Evolutionary conservation across 1,140 invertebrate species (phyloP), one percentile per base, ranked within the genome.

Genomic region (Drosophila sp.): DNA sequence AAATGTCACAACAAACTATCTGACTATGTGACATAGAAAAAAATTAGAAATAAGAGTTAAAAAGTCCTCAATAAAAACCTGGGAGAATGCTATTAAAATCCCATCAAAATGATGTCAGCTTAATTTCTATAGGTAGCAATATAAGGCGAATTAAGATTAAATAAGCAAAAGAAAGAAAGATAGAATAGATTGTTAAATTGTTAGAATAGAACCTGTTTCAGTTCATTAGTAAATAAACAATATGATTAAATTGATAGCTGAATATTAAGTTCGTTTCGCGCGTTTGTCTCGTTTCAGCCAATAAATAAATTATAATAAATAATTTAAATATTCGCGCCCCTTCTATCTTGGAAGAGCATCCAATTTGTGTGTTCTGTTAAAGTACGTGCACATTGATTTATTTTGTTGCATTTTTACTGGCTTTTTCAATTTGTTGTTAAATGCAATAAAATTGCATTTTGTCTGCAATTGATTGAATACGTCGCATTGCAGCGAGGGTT

Each of bases 361-460:
- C 25, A 2, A 32, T 50, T 29, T 29, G 40, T 16, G 14, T 7
- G 6, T n/a, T 46, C 18, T 34, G 27, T 36, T 53, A 36, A 16
- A 53, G n/a, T 36, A 36, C 14, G 14, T n/a, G 11, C 25, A 16
- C 7, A 9, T 18, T 32, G 59, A 36, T 43, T 40, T 43, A 32
- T 65, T 34, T 14, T 62, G 40, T 41, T 79, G 69, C 16, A 79
- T 58, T 70, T 80, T 65, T 64, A 32, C 63, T 38, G 81, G 65
- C 74, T 81, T 87, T 87, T 86, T 87, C 82, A 87, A 86, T 86
- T 89, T 79, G 82, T 89, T 89, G 77, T 87, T 89, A 87, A 89
- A 87, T 79, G 86, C 82, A 87, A 87, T 87, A 87, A 87, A 87
- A 89, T 78, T 78, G 76, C 64, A 87, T 87, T 86, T 87, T 89